Evolutionary conservation across 92 coral and sea anemone species (phyloP).

Genomic region (Phenganax stokvisi): DNA sequence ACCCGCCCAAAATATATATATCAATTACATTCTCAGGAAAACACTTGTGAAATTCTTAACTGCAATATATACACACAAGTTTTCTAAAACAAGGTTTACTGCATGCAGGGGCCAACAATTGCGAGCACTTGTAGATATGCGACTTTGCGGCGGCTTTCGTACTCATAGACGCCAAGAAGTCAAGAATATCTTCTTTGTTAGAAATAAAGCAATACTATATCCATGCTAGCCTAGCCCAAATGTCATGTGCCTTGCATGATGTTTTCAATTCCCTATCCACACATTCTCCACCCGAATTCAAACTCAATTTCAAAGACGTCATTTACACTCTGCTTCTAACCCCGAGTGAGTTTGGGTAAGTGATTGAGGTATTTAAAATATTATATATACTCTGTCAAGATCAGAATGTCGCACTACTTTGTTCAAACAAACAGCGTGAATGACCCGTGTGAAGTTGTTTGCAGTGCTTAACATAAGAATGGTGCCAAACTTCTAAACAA

Average conservation of each 20-base stretch:
- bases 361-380: too few relatives aligned
- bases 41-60: not conserved
- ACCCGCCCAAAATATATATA: not conserved
- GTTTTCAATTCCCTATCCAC: too few relatives aligned
- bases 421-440: too few relatives aligned
- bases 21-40: not conserved
- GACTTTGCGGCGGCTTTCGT: not conserved
- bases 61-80: not conserved
- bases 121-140: not conserved
- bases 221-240: not conserved
- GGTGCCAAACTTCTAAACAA: not conserved
- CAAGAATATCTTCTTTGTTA: not conserved
- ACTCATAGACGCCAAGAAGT: not conserved
- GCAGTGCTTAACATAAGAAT: not conserved
- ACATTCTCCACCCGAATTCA: too few relatives aligned
- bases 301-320: too few relatives aligned
- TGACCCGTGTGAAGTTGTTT: slow-evolving; percentile 12
- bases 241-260: too few relatives aligned
- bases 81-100: not conserved
- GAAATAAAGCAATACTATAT: not conserved
- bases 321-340: too few relatives aligned
- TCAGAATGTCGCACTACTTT: too few relatives aligned
- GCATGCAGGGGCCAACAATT: not conserved
- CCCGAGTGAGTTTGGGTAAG: too few relatives aligned
- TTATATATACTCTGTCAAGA: too few relatives aligned